Conservation (phyloP, 2,113 vertebrate species). For the Variabilichromis moorii region DNA sequence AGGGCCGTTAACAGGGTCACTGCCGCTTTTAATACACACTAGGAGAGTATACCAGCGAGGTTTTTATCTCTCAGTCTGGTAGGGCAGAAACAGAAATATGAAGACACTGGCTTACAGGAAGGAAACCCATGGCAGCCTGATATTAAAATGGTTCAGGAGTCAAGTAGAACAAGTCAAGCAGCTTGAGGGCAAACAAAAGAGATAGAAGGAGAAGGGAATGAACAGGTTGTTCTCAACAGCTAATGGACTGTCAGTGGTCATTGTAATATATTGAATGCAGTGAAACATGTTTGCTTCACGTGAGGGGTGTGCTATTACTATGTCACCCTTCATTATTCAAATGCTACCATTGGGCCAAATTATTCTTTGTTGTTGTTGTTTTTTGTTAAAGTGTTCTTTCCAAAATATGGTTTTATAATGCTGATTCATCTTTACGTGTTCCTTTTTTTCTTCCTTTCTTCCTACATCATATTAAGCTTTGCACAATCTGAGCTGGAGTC, state of each 20-base stretch:
- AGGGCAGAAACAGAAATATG: constrained; percentile 48
- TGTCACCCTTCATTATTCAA: neutral
- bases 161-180: constrained; percentile 68
- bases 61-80: constrained; percentile 35
- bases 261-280: constrained; percentile 44
- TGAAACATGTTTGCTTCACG: constrained; percentile 41
- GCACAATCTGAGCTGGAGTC: neutral
- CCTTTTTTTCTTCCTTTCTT: neutral
- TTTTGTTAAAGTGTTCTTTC: neutral
- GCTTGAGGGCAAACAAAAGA: constrained; percentile 57
- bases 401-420: neutral
- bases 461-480: neutral
- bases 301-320: constrained; percentile 15
- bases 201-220: constrained; percentile 28
- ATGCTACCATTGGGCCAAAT: neutral
- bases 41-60: neutral
- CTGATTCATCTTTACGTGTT: neutral
- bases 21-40: constrained; percentile 7
- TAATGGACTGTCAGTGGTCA: constrained; percentile 60
- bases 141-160: constrained; percentile 70
- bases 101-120: constrained; percentile 52
- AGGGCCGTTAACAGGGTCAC: constrained; percentile 32
- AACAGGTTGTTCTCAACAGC: constrained; percentile 58
- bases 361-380: neutral
- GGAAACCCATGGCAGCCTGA: constrained; percentile 57